phyloP scores from a whole-genome alignment of 2,113 vertebrate genomes.

The Colius striatus region DNA sequence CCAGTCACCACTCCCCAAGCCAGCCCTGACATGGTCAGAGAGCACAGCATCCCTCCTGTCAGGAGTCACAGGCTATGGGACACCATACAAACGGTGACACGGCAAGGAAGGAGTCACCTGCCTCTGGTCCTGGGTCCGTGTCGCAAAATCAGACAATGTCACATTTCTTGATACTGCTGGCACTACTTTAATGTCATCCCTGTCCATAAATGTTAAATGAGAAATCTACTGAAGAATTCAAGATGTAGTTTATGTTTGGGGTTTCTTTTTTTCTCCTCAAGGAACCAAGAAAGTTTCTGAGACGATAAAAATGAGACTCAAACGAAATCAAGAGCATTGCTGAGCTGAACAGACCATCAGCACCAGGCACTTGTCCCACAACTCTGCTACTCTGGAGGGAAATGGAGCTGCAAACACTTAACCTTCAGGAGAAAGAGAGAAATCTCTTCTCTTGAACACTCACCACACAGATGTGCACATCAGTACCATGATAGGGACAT shows the following conservation, averaged over 20 bases:
- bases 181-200: background rate
- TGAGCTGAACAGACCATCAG: fast-evolving
- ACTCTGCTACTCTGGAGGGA: background rate
- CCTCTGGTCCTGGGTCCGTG: background rate
- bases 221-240: background rate
- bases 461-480: background rate
- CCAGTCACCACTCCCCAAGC: too few relatives aligned
- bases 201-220: background rate
- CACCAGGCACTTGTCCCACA: background rate
- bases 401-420: background rate
- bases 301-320: background rate
- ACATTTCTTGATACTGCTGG: background rate
- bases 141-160: background rate
- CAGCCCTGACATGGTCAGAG: fast-evolving
- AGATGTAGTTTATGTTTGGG: background rate
- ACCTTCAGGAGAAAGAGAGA: background rate
- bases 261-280: background rate
- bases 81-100: fast-evolving
- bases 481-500: background rate
- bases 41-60: too few relatives aligned
- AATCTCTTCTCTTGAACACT: background rate
- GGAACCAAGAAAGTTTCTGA: background rate
- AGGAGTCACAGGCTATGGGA: background rate
- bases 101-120: background rate
- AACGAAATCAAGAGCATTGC: background rate